Conservation (phyloP, 2,113 vertebrate species). For the Zapornia atra region DNA sequence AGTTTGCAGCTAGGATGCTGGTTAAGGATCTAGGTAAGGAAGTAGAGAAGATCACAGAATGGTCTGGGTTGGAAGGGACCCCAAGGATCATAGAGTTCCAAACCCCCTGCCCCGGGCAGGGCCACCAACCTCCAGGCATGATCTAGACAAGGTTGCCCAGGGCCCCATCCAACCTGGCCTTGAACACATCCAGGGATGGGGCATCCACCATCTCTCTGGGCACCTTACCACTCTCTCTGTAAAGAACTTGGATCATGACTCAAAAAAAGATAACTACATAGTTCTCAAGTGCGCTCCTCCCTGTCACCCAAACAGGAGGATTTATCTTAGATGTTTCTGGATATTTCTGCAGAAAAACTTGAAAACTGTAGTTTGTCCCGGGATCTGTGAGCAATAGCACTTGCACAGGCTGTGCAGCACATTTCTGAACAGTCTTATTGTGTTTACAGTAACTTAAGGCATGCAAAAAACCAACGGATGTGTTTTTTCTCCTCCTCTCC, state of each 20-base stretch:
- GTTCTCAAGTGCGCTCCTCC: background rate
- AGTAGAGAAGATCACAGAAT: background rate
- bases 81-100: no score
- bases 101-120: no score
- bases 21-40: background rate
- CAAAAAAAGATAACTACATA: background rate
- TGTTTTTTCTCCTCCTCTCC: background rate
- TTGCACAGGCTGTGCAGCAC: background rate
- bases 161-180: no score
- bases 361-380: background rate
- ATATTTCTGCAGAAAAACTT: background rate
- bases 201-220: no score
- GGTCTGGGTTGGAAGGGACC: no score
- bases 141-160: no score
- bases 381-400: background rate
- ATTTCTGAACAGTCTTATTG: background rate
- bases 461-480: background rate
- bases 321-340: background rate
- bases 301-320: background rate
- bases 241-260: no score
- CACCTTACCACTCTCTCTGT: no score
- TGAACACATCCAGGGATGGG: no score
- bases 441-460: background rate
- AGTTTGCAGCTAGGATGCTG: background rate
- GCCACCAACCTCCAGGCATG: no score